phyloP scores from a whole-genome alignment of 1,140 invertebrate species.

The Arion vulgaris region DNA sequence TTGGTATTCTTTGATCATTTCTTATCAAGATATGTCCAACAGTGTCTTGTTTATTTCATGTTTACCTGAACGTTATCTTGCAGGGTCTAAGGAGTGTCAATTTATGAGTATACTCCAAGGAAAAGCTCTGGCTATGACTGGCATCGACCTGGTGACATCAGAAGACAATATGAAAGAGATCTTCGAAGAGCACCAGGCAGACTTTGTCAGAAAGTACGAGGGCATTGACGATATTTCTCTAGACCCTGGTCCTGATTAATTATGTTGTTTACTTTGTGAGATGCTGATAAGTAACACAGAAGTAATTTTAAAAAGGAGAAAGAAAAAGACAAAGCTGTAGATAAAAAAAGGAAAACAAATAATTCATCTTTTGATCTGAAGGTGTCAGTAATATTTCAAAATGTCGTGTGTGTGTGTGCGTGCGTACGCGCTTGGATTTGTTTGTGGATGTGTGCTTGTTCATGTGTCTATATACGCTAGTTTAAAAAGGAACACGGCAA shows the following conservation, averaged over 20 bases:
- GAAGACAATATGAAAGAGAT: constrained; percentile 29
- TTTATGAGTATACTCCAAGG: constrained; percentile 36
- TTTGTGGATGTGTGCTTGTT: too few species aligned
- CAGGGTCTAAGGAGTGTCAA: constrained; percentile 27
- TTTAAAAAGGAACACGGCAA: too few species aligned
- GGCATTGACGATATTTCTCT: not conserved
- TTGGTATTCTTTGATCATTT: too few species aligned
- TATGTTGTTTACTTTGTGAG: not conserved
- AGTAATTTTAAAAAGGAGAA: not conserved
- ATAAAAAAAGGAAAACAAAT: not conserved
- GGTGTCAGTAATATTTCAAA: too few species aligned
- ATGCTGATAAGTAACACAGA: not conserved
- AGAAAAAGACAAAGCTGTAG: not conserved
- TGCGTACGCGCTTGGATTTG: too few species aligned
- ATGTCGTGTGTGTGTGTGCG: too few species aligned
- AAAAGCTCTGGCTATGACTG: constrained; percentile 29
- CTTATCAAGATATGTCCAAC: too few species aligned
- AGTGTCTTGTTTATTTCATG: too few species aligned
- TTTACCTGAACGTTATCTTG: not conserved
- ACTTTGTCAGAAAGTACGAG: constrained; percentile 22
- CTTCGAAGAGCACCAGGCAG: constrained; percentile 29
- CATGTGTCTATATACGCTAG: too few species aligned
- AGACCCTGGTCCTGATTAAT: not conserved
- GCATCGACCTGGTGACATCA: constrained; percentile 20
- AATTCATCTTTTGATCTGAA: not conserved